These are phyloP conservation scores for Cyprinodon variegatus DNA, from an alignment of 2,113 vertebrate species.

Conservation along the genomic window DNA sequence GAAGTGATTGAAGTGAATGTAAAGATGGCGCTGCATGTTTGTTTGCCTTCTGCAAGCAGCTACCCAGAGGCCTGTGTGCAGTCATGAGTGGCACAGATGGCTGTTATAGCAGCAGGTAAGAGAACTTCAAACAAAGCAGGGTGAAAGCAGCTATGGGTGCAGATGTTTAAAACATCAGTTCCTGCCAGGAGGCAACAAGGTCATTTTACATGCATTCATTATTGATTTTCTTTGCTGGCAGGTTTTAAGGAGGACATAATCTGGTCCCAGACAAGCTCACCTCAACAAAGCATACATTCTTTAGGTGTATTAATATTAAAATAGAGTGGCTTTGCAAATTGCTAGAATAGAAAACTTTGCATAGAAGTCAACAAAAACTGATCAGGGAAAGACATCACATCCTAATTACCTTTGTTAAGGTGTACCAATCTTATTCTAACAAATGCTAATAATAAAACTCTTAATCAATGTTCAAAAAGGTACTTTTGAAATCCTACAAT, in stretches of 20 bases:
- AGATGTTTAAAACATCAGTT: conserved; percentile 68
- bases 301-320: neutral
- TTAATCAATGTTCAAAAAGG: too few species aligned
- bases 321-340: neutral
- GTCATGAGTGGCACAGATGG: conserved; percentile 64
- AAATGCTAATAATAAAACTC: too few species aligned
- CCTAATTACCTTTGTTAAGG: too few species aligned
- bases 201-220: conserved; percentile 48
- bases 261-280: conserved; percentile 10
- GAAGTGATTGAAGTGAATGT: neutral
- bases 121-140: conserved; percentile 56
- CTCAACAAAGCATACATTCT: neutral
- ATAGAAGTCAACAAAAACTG: too few species aligned
- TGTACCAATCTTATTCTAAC: too few species aligned
- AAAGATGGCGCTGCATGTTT: conserved; percentile 7
- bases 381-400: too few species aligned
- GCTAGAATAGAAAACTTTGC: neutral
- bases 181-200: conserved; percentile 48
- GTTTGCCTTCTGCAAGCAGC: conserved; percentile 41
- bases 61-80: conserved; percentile 39
- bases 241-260: conserved; percentile 25
- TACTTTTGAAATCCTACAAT: too few species aligned
- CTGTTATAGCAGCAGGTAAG: conserved; percentile 72
- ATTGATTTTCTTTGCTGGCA: conserved; percentile 54
- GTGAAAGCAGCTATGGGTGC: conserved; percentile 48